Evolutionary conservation across 2,888 invertebrate genomes (phyloP).

Genomic region (Pyrgus malvae): DNA sequence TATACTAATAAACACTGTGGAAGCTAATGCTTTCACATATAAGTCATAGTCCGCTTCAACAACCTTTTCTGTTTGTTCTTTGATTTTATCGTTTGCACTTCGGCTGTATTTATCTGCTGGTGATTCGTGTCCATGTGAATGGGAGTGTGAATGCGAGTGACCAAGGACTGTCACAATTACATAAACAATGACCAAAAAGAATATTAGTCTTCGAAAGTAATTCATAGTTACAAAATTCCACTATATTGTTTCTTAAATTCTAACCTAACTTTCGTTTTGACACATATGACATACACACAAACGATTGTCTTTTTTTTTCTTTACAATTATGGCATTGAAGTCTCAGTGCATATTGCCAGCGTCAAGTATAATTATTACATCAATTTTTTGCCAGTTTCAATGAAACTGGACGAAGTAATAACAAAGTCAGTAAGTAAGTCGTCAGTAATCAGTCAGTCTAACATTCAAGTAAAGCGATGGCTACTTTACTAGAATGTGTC

Average conservation of each 20-base stretch:
- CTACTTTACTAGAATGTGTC: too few species aligned
- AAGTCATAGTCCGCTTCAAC: constrained; percentile 67
- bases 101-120: constrained; percentile 93
- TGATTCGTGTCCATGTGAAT: constrained; percentile 79
- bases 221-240: constrained; percentile 16
- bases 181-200: constrained; percentile 30
- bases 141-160: constrained; percentile 70
- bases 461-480: too few species aligned
- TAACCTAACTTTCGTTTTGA: neutral
- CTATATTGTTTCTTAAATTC: neutral
- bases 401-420: too few species aligned
- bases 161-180: constrained; percentile 44
- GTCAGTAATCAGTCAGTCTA: too few species aligned
- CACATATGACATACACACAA: too few species aligned
- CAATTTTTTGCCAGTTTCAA: too few species aligned
- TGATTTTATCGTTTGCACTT: constrained; percentile 77
- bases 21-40: constrained; percentile 92
- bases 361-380: too few species aligned
- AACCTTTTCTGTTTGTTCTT: constrained; percentile 69
- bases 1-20: constrained; percentile 96
- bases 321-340: too few species aligned
- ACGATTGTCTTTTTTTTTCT: too few species aligned
- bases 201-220: constrained; percentile 16
- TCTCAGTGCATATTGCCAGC: too few species aligned
- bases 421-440: too few species aligned